These are phyloP conservation scores for Lanius collurio DNA, from an alignment of 2,113 vertebrate genomes.

Conservation along the genomic window DNA sequence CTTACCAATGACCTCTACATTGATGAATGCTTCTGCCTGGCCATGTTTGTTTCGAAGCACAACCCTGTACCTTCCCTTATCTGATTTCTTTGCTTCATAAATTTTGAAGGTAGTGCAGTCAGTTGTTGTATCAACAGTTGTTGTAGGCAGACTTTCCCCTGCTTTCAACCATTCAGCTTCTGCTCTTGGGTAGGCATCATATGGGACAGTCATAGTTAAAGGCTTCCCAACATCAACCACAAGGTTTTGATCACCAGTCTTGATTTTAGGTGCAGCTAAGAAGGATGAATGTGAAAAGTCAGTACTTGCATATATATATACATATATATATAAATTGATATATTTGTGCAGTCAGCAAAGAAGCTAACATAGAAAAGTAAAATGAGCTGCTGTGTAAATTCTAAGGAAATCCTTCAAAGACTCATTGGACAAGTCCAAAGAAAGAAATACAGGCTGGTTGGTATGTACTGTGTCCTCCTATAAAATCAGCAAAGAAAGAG, in stretches of 20 bases:
- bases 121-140: conserved; percentile 87
- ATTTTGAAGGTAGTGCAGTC: conserved; percentile 90
- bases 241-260: conserved; percentile 91
- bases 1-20: conserved; percentile 94
- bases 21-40: conserved; percentile 89
- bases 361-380: not conserved
- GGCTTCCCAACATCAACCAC: conserved; percentile 93
- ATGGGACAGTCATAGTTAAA: conserved; percentile 90
- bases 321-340: not conserved
- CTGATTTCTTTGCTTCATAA: conserved; percentile 85
- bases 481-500: not conserved
- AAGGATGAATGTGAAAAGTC: not conserved
- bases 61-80: conserved; percentile 88
- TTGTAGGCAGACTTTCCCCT: conserved; percentile 80
- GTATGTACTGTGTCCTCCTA: not conserved
- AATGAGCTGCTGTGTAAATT: not conserved
- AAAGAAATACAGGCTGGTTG: not conserved
- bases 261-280: conserved; percentile 91
- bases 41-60: conserved; percentile 95
- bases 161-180: conserved; percentile 91
- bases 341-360: not conserved
- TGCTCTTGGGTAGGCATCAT: conserved; percentile 93
- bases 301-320: not conserved
- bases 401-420: not conserved
- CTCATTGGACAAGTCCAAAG: not conserved